These are phyloP conservation scores for Todus mexicanus DNA, from an alignment of 2,797 vertebrate genomes.

Conservation along the genomic window DNA sequence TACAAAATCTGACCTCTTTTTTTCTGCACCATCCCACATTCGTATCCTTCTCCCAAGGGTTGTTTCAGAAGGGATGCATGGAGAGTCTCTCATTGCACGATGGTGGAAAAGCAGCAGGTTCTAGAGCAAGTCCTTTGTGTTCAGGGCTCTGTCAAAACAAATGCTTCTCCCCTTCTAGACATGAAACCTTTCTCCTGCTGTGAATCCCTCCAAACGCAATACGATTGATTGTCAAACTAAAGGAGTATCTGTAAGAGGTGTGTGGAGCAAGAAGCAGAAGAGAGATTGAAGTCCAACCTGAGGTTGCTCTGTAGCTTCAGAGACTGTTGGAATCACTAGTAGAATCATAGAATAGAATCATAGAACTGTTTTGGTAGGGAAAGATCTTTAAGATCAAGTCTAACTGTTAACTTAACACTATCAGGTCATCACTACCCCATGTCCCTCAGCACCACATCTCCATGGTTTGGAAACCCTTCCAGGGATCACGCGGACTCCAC, in stretches of 20 bases:
- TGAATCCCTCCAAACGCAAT: neutral
- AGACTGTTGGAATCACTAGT: neutral
- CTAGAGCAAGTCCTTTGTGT: rapidly evolving
- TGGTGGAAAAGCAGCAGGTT: neutral
- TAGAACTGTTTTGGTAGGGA: neutral
- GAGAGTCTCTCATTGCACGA: neutral
- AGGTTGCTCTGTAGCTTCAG: neutral
- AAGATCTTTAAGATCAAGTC: neutral
- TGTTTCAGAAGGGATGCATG: rapidly evolving
- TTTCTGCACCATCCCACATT: rapidly evolving
- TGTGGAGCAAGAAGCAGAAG: neutral
- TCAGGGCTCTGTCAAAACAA: neutral
- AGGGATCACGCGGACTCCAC: no score
- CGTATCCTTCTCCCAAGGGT: neutral
- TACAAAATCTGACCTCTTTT: neutral
- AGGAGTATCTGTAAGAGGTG: neutral
- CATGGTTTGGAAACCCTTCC: no score
- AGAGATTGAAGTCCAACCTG: neutral
- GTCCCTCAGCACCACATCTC: no score
- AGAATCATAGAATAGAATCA: neutral
- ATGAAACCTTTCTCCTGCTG: no score
- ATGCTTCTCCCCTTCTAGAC: neutral
- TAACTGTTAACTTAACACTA: no score
- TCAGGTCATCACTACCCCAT: no score
- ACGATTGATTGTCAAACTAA: neutral